Conservation (phyloP, 92 coral and sea anemone species). For the Palythoa heliodiscus region DNA sequence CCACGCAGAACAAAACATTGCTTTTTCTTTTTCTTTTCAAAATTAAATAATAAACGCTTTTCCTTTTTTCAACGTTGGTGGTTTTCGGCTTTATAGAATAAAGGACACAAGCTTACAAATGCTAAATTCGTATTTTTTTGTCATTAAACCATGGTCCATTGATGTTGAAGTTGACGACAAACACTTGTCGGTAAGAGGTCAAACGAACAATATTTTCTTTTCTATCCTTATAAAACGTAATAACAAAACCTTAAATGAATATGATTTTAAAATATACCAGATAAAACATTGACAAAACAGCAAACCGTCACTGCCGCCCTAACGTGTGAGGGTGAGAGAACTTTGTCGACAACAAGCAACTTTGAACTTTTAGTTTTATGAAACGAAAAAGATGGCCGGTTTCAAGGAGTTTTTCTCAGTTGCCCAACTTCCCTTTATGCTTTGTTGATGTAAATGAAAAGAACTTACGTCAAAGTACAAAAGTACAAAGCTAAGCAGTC, state of each 20-base stretch:
- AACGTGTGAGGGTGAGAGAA: slow-evolving; percentile 1
- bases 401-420: too few species aligned
- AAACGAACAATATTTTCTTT: not conserved
- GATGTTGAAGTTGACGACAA: not conserved
- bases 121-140: not conserved
- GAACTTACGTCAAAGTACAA: too few species aligned
- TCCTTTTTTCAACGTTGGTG: not conserved
- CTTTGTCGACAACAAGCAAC: not conserved
- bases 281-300: not conserved
- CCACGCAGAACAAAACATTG: slow-evolving; percentile 3
- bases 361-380: not conserved
- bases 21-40: not conserved
- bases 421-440: too few species aligned
- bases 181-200: not conserved
- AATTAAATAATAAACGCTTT: not conserved
- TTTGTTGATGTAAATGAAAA: too few species aligned
- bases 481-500: too few species aligned
- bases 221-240: not conserved
- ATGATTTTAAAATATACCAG: not conserved
- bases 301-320: not conserved
- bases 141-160: not conserved
- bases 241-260: not conserved
- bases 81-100: too few species aligned
- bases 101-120: not conserved
- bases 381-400: not conserved